Conservation (phyloP, 2,888 invertebrate species). For the Thera britannica region DNA sequence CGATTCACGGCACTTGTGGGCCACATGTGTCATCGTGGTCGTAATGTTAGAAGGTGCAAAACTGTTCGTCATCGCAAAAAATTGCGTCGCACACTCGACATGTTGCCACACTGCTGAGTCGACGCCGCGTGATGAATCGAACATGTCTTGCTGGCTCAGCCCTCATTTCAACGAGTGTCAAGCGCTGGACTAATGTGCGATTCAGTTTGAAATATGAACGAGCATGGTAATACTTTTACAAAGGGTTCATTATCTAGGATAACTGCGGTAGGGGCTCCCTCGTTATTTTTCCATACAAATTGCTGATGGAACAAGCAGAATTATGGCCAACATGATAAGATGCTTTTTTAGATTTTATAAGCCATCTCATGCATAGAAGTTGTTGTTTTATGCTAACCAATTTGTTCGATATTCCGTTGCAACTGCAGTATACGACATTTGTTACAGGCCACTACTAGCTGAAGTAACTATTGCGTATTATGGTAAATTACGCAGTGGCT, state of each 20-base stretch:
- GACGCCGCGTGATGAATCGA: constrained; percentile 49
- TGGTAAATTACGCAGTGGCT: constrained; percentile 16
- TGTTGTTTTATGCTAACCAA: no score
- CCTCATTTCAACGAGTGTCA: constrained; percentile 16
- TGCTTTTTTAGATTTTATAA: no score
- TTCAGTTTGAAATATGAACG: constrained; percentile 3
- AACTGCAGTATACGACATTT: background rate
- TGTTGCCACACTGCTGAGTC: constrained; percentile 44
- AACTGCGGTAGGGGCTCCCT: no score
- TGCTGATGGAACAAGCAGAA: no score
- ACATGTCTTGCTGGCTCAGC: constrained; percentile 43
- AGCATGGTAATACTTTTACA: constrained; percentile 2
- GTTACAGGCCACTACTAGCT: background rate
- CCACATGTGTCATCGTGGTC: constrained; percentile 1
- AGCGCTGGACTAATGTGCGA: constrained; percentile 3
- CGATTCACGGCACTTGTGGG: constrained; percentile 2
- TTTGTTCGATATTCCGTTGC: no score
- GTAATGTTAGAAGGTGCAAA: constrained; percentile 40
- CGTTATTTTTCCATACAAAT: no score
- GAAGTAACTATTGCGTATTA: constrained; percentile 16
- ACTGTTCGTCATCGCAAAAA: constrained; percentile 69
- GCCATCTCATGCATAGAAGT: no score
- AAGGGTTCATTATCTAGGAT: background rate
- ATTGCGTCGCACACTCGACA: constrained; percentile 45
- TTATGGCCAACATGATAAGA: no score